Evolutionary conservation across 2,888 invertebrate species (phyloP).

Genomic region (Pachydiplax longipennis): DNA sequence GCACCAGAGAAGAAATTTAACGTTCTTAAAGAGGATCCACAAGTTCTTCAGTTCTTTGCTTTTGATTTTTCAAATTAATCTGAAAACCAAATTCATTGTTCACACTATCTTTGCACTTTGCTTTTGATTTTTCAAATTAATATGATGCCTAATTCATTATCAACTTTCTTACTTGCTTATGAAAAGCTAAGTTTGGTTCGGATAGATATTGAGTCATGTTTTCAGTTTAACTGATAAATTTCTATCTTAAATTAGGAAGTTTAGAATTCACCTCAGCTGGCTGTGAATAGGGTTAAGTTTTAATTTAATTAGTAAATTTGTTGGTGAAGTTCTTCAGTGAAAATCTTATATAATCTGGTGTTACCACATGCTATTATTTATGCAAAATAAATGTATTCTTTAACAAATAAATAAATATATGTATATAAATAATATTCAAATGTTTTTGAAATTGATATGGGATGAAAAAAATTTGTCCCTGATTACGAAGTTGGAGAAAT

Average conservation of each 20-base stretch:
- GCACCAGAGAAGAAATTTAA: background rate
- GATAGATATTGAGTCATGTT: background rate
- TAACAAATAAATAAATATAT: no score
- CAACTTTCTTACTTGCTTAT: no score
- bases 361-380: no score
- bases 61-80: background rate
- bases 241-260: background rate
- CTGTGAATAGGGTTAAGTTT: constrained; percentile 9
- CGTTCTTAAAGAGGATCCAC: background rate
- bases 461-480: no score
- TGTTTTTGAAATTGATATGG: no score
- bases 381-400: no score
- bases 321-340: background rate
- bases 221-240: background rate
- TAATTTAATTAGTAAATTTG: background rate
- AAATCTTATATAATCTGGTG: background rate
- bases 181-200: background rate
- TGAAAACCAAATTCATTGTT: background rate
- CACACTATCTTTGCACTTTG: background rate
- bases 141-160: background rate
- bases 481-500: no score
- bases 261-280: background rate
- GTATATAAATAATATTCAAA: no score
- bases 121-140: background rate
- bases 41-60: background rate